Percentiles rank a stretch among this genome's conserved stretches.
These are phyloP conservation scores for Hypanus sabinus DNA, from an alignment of 2,113 vertebrate genomes.

Conservation along the genomic window DNA sequence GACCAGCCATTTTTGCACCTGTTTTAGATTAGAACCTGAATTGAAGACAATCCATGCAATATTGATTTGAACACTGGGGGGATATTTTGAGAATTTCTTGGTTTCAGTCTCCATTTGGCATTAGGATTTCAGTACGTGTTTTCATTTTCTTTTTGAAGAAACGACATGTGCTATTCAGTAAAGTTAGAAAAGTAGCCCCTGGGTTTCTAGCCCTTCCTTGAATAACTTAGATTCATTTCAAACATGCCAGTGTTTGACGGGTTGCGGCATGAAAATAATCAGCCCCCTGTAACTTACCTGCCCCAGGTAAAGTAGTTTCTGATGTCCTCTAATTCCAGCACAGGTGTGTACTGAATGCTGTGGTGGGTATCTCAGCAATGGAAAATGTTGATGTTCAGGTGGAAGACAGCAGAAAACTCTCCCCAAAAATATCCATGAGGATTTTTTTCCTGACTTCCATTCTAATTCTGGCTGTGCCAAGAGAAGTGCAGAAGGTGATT, in stretches of 20 bases:
- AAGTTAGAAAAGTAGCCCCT: not conserved
- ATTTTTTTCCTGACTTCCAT: not conserved
- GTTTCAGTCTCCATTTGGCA: not conserved
- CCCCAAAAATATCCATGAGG: not conserved
- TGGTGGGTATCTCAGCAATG: not conserved
- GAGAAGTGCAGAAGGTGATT: not conserved
- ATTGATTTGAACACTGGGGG: not conserved
- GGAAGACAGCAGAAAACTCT: not conserved
- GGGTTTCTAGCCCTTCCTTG: not conserved
- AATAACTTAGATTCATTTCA: no score
- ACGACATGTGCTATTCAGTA: not conserved
- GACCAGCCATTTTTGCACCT: not conserved
- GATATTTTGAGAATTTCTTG: not conserved
- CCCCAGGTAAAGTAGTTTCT: not conserved
- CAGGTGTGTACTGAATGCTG: not conserved
- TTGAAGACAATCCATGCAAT: not conserved
- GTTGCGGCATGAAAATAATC: not conserved
- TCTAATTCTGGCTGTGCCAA: not conserved
- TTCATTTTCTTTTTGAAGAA: not conserved
- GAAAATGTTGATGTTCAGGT: not conserved
- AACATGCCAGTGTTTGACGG: not conserved
- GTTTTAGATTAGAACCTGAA: not conserved
- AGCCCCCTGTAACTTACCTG: not conserved
- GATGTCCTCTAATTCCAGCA: not conserved
- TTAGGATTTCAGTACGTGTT: not conserved